Evolutionary conservation across 1,140 invertebrate species (phyloP).

Genomic region (Agraylea sexmaculata): DNA sequence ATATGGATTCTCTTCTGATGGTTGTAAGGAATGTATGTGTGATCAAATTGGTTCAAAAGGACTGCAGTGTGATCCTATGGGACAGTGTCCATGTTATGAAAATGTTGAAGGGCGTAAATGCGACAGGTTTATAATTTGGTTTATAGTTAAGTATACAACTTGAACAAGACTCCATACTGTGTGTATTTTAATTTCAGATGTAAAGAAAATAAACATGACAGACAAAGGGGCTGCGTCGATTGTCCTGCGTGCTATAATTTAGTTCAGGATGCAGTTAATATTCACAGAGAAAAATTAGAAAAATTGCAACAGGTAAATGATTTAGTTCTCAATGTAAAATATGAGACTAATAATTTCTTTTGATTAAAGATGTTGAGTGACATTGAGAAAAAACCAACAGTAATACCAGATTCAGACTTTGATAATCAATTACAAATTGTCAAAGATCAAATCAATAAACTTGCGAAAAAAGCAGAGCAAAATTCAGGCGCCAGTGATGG

Average conservation of each 20-base stretch:
- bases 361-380: slow-evolving; percentile 25
- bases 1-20: slow-evolving; percentile 80
- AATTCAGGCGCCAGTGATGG: slow-evolving; percentile 46
- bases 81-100: slow-evolving; percentile 80
- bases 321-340: neutral
- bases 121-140: slow-evolving; percentile 41
- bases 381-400: slow-evolving; percentile 63
- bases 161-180: neutral
- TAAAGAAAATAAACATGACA: slow-evolving; percentile 83
- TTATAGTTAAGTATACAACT: neutral
- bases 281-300: slow-evolving; percentile 63
- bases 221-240: slow-evolving; percentile 74
- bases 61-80: slow-evolving; percentile 68
- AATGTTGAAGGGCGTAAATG: slow-evolving; percentile 87
- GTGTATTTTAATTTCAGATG: slow-evolving; percentile 41
- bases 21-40: slow-evolving; percentile 79
- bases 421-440: slow-evolving; percentile 62
- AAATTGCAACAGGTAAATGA: slow-evolving; percentile 51
- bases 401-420: slow-evolving; percentile 76
- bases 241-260: slow-evolving; percentile 91
- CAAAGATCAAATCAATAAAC: slow-evolving; percentile 53
- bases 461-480: slow-evolving; percentile 55
- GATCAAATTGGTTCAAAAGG: slow-evolving; percentile 76
- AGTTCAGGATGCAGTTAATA: slow-evolving; percentile 74
- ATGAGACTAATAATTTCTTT: neutral